Percentiles rank a stretch among this genome's conserved stretches.
These are phyloP conservation scores for Clistopyga incitator DNA, from an alignment of 2,888 invertebrate species.

Conservation along the genomic window DNA sequence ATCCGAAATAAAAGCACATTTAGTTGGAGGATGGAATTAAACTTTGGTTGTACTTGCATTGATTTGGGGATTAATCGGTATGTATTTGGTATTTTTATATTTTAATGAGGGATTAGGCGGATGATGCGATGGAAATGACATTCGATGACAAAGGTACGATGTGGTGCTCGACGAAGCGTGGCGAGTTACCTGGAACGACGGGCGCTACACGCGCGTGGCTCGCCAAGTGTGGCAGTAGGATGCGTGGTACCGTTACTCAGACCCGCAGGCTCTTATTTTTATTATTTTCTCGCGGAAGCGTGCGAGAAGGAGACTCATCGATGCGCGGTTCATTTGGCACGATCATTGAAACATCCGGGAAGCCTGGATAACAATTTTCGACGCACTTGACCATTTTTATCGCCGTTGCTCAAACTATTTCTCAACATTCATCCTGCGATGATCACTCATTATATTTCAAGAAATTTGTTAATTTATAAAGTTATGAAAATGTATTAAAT, in stretches of 20 bases:
- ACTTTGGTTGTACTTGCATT: too few species aligned
- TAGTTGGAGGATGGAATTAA: too few species aligned
- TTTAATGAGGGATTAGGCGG: background rate
- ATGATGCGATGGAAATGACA: constrained; percentile 49
- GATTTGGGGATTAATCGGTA: background rate
- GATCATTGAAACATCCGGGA: constrained; percentile 5
- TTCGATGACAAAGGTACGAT: constrained; percentile 4
- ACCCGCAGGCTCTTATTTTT: constrained; percentile 78
- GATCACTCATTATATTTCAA: background rate
- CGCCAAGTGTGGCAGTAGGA: constrained; percentile 84
- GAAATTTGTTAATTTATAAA: background rate
- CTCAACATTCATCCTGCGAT: too few species aligned
- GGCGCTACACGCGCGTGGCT: constrained; percentile 54
- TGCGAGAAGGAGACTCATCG: constrained; percentile 15
- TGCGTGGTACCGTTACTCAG: constrained; percentile 82
- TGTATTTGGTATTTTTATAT: background rate
- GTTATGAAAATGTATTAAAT: too few species aligned
- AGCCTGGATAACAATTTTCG: constrained; percentile 7
- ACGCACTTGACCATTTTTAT: background rate
- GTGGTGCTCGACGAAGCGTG: constrained; percentile 16
- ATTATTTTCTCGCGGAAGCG: constrained; percentile 74
- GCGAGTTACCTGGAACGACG: constrained; percentile 6
- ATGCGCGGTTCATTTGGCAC: constrained; percentile 17
- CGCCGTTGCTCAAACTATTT: background rate
- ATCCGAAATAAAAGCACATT: too few species aligned